These are phyloP conservation scores for Adela reaumurella DNA, from an alignment of 2,888 invertebrate species.

Conservation along the genomic window DNA sequence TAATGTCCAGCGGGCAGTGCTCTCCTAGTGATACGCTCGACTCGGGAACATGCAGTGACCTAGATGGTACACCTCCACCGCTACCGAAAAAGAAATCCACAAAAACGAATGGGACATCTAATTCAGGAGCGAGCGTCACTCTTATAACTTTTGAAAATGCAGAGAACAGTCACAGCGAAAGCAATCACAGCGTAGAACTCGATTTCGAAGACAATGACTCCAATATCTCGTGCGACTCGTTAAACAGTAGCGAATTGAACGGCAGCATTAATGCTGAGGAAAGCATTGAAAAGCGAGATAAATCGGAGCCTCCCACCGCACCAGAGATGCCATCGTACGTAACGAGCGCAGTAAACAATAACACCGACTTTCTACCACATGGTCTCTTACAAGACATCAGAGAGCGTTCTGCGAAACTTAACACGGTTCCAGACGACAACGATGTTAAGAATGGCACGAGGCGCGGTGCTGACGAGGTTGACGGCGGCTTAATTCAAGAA, in stretches of 20 bases:
- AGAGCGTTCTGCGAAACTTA: slow-evolving; percentile 58
- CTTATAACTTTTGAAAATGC: slow-evolving; percentile 53
- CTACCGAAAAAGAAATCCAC: slow-evolving; percentile 64
- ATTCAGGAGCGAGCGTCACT: slow-evolving; percentile 54
- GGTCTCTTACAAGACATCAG: slow-evolving; percentile 67
- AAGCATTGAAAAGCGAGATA: slow-evolving; percentile 35
- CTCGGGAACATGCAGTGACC: slow-evolving; percentile 82
- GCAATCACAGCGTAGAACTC: slow-evolving; percentile 18
- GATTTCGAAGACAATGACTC: slow-evolving; percentile 73
- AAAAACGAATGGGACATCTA: slow-evolving; percentile 38
- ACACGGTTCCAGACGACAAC: slow-evolving; percentile 42
- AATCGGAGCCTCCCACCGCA: slow-evolving; percentile 27
- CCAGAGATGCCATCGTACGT: slow-evolving; percentile 29
- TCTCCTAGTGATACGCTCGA: slow-evolving; percentile 80
- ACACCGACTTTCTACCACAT: slow-evolving; percentile 59
- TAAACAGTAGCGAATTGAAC: slow-evolving; percentile 69
- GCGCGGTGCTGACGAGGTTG: slow-evolving; percentile 23
- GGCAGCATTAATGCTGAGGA: slow-evolving; percentile 49
- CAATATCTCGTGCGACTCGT: slow-evolving; percentile 77
- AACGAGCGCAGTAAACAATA: slow-evolving; percentile 28
- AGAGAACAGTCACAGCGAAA: slow-evolving; percentile 60
- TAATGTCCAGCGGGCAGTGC: slow-evolving; percentile 78
- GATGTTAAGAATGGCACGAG: slow-evolving; percentile 21
- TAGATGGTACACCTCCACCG: slow-evolving; percentile 69
- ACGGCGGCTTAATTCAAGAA: slow-evolving; percentile 46